These are phyloP conservation scores for Lamprotornis superbus DNA, from an alignment of 2,113 vertebrate genomes.

Conservation along the genomic window DNA sequence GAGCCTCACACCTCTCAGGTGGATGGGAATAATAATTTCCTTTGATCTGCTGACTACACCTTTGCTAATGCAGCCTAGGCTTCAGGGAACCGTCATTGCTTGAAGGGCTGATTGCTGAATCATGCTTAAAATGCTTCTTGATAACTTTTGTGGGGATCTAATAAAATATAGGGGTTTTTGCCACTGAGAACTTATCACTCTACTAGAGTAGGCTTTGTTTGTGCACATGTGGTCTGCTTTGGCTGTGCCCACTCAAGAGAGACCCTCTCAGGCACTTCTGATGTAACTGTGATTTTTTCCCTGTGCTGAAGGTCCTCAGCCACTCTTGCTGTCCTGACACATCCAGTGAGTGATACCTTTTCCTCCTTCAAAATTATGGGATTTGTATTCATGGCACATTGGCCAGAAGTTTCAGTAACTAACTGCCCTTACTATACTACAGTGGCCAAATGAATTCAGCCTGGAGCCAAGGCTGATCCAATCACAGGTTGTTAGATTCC, in stretches of 20 bases:
- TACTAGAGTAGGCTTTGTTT: neutral
- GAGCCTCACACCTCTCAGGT: neutral
- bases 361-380: neutral
- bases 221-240: neutral
- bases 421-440: neutral
- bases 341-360: neutral
- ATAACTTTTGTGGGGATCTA: neutral
- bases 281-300: neutral
- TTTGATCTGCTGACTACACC: neutral
- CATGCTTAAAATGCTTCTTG: neutral
- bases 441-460: neutral
- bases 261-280: neutral
- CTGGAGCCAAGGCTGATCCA: neutral
- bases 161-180: neutral
- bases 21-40: neutral
- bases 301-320: neutral
- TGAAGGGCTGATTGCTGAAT: neutral
- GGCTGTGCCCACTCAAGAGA: neutral
- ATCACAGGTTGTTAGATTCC: neutral
- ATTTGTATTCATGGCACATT: neutral
- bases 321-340: neutral
- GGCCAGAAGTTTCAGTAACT: neutral
- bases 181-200: neutral
- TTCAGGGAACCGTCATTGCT: neutral
- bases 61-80: neutral